Percentiles rank a stretch among this genome's conserved stretches.
phyloP scores from a whole-genome alignment of 2,888 invertebrate species.

The Chouioia cunea region DNA sequence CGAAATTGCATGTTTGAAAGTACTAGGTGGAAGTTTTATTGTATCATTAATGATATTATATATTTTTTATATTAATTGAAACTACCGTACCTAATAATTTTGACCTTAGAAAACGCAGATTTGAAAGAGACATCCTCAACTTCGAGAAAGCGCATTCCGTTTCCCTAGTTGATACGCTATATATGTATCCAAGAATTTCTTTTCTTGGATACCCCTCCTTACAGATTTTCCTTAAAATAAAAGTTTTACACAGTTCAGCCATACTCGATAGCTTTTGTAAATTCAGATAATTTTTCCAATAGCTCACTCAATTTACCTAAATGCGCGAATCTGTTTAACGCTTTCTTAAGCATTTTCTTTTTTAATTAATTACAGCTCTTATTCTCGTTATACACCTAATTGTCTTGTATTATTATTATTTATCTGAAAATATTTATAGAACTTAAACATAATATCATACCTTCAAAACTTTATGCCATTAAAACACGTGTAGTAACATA shows the following conservation, averaged over 20 bases:
- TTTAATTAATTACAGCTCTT: too few relatives aligned
- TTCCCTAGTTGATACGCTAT: not conserved
- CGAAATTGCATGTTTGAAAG: not conserved
- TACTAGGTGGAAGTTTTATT: not conserved
- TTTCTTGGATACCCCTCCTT: not conserved
- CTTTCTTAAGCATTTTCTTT: too few relatives aligned
- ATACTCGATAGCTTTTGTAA: not conserved
- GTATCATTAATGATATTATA: too few relatives aligned
- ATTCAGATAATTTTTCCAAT: conserved; percentile 15
- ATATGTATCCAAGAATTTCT: conserved; percentile 9
- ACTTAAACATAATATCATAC: too few relatives aligned
- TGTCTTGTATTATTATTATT: too few relatives aligned
- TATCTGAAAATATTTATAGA: too few relatives aligned
- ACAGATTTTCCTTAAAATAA: conserved; percentile 9
- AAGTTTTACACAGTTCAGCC: conserved; percentile 15
- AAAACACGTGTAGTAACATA: too few relatives aligned
- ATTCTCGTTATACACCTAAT: too few relatives aligned
- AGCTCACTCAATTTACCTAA: conserved; percentile 8
- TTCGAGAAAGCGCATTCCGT: conserved; percentile 28
- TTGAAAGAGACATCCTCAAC: conserved; percentile 25
- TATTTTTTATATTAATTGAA: not conserved
- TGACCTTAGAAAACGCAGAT: conserved; percentile 12
- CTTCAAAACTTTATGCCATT: too few relatives aligned
- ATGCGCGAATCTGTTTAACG: not conserved
- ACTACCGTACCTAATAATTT: not conserved